Evolutionary conservation across 2,888 invertebrate genomes (phyloP), one percentile per base, ranked within the genome.

Genomic region (Lasioglossum leucozonium): DNA sequence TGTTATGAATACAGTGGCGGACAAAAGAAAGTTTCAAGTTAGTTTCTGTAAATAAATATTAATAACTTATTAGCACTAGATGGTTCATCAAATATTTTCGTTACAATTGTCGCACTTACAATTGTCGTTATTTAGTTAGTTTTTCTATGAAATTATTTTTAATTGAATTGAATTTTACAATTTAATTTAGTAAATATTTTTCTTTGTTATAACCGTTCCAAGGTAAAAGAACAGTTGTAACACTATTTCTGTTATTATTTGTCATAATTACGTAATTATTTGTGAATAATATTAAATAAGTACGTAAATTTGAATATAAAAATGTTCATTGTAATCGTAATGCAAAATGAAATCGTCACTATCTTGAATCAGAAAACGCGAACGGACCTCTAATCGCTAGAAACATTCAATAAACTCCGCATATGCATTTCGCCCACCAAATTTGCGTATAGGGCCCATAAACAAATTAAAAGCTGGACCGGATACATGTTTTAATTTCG

Each of bases 401-500:
- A n/a, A n/a, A n/a, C 4, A 55, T 55, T 55, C 55, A n/a, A n/a
- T 55, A 11, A 55, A 11, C 55, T 4, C n/a, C 55, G 11, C n/a
- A n/a, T 55, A n/a, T n/a, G 55, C n/a, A n/a, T 55, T n/a, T n/a
- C n/a, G 3, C n/a, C n/a, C 1, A 1, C 2, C 55, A 55, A 11
- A 55, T 55, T 55, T n/a, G 44, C 44, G n/a, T 16, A 26, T 34
- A 71, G 74, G 62, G 72, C n/a, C 62, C 1, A 2, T 40, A 55
- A 75, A 55, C 55, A 67, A 30, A 71, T 71, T 44, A 74, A 84
- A 71, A n/a, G 4, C 47, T 72, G 22, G 30, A 34, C 11, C 6
- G 18, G 69, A 71, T 65, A 26, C 51, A 34, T 30, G 13, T 82
- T 82, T 84, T 78, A 71, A 84, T 84, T 47, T 82, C 22, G 34